Conservation (phyloP, 2,797 vertebrate genomes). For the Podargus strigoides region DNA sequence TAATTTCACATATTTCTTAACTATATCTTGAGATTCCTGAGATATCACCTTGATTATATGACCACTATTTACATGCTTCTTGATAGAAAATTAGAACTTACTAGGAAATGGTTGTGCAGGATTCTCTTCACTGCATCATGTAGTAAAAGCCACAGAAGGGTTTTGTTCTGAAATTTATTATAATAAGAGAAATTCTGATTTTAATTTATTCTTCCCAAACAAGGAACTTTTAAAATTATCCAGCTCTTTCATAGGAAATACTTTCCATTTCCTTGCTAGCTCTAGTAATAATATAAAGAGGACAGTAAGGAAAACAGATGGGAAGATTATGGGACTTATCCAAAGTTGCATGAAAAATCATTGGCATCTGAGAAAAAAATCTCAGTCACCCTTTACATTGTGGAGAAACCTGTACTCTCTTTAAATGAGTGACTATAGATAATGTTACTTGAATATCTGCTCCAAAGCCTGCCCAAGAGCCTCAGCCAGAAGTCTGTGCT, state of each 20-base stretch:
- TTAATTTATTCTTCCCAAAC: background rate
- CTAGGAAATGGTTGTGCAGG: background rate
- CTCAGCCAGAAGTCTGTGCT: background rate
- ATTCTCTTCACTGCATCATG: background rate
- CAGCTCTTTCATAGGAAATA: background rate
- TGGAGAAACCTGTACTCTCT: background rate
- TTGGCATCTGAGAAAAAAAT: background rate
- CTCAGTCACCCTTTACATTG: background rate
- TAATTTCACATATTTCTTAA: background rate
- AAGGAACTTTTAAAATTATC: background rate
- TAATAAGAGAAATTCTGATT: background rate
- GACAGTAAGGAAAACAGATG: background rate
- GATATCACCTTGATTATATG: background rate
- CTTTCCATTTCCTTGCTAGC: fast-evolving
- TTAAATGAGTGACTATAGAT: background rate
- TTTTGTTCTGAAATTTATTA: background rate
- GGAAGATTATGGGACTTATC: background rate
- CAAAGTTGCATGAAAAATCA: background rate
- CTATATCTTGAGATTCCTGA: background rate
- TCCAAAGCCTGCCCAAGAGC: background rate
- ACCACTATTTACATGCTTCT: background rate
- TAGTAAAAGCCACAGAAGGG: background rate
- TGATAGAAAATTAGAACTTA: background rate
- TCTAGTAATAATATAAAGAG: background rate
- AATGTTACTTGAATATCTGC: background rate